phyloP scores from a whole-genome alignment of 2,888 invertebrate genomes.

The Alitta virens region DNA sequence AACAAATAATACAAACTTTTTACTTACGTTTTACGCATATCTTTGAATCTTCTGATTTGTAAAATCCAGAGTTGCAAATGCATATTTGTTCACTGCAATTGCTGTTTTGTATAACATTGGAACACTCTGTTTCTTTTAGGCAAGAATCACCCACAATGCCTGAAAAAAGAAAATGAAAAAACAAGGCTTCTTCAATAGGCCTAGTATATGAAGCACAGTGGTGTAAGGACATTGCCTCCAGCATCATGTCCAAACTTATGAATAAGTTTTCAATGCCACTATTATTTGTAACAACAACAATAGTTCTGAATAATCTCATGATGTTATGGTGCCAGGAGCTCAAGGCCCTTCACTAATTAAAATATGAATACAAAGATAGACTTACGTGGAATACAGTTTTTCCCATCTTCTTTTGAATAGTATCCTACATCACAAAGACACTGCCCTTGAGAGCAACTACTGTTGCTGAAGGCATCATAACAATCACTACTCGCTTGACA shows the following conservation, averaged over 20 bases:
- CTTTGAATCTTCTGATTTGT: background rate
- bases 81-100: conserved; percentile 2
- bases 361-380: background rate
- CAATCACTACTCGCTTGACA: conserved; percentile 15
- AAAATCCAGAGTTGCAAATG: conserved; percentile 14
- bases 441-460: conserved; percentile 1
- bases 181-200: no score
- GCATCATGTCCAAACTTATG: no score
- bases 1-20: background rate
- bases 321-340: no score
- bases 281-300: no score
- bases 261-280: no score
- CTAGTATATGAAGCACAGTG: no score
- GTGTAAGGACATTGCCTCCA: no score
- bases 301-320: no score
- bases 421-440: conserved; percentile 16
- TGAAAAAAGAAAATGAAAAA: no score
- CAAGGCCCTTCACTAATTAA: no score
- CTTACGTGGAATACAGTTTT: conserved; percentile 14
- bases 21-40: conserved; percentile 17
- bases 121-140: conserved; percentile 8
- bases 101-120: conserved; percentile 10
- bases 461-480: conserved; percentile 12
- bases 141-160: conserved; percentile 15
- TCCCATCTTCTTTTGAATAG: conserved; percentile 1